Evolutionary conservation across 2,888 invertebrate genomes (phyloP), one percentile per base, ranked within the genome.

Genomic region (Lasioglossum figueresi): DNA sequence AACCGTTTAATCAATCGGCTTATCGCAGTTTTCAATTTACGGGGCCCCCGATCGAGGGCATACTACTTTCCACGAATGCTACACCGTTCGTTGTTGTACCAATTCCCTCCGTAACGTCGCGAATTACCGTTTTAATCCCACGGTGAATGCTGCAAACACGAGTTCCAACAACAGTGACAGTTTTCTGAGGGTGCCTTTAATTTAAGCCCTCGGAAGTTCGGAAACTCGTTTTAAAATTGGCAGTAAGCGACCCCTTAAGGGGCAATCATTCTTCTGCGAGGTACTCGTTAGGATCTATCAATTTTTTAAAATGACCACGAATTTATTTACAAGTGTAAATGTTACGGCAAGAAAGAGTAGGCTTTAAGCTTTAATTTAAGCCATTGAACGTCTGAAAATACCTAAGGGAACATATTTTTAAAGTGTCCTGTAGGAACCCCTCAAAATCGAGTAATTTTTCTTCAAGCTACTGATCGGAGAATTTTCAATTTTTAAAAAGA

Each of bases 1-100:
- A 27, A 19, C 73, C 31, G 73, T 34, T 73, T 52, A 52, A 63
- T 37, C 75, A 40, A 63, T 23, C 63, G n/a, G 59, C 40, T 59
- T 75, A 40, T 40, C 56, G 19, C 27, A 27, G 43, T 31, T 43
- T 45, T 63, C 68, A 31, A 71, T 56, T 56, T 34, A 40, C 34
- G n/a, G n/a, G 23, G 5, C 16, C 63, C 16, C 12, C 70, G 12
- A 68, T n/a, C 27, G 70, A 70, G 59, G 19, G 23, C 37, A 1
- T 23, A 23, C 66, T 37, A 23, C 23, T 34, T n/a, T 37, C 37
- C 4, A n/a, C 70, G 37, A 68, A 40, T 23, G 68, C 34, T 34
- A 37, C 68, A n/a, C 56, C 56, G 56, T 31, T 31, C 56, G 56
- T 31, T 31, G 31, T 63, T 27, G 27, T 31, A 63, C n/a, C 63